Percentiles rank a stretch among this genome's conserved stretches.
Evolutionary conservation across 2,888 invertebrate genomes (phyloP).

Genomic region (Rhagonycha lutea): DNA sequence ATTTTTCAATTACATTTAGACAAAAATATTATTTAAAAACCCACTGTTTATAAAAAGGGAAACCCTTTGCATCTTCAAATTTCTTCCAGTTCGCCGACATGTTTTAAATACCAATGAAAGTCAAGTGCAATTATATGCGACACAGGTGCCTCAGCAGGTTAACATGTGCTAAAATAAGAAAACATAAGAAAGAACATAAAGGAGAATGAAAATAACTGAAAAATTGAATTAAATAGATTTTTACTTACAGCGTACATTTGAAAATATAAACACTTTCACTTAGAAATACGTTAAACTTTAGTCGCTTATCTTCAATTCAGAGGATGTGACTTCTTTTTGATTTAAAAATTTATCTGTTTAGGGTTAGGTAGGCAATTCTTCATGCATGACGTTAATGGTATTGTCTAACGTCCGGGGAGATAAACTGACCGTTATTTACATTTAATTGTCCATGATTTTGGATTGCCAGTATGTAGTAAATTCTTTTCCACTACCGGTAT

Average conservation of each 20-base stretch:
- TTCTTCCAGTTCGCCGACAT: conserved; percentile 57
- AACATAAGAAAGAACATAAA: background rate
- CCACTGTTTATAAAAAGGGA: conserved; percentile 64
- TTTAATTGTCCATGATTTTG: too few species aligned
- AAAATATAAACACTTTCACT: background rate
- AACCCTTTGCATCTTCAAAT: conserved; percentile 64
- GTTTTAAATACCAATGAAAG: conserved; percentile 3
- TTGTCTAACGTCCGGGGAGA: background rate
- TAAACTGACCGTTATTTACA: background rate
- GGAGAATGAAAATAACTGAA: background rate
- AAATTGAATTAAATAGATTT: background rate
- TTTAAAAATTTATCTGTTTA: background rate
- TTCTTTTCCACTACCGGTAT: too few species aligned
- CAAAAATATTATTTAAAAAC: conserved; percentile 34
- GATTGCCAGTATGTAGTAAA: too few species aligned
- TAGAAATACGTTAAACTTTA: background rate
- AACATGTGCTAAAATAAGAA: background rate
- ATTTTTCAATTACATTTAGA: background rate
- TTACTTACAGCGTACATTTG: background rate
- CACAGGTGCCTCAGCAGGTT: background rate
- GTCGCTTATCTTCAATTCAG: background rate
- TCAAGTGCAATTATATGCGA: background rate
- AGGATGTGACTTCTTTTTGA: background rate
- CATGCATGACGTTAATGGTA: background rate
- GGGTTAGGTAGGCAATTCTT: background rate